phyloP scores from a whole-genome alignment of 2,113 vertebrate species.

The Tautogolabrus adspersus region DNA sequence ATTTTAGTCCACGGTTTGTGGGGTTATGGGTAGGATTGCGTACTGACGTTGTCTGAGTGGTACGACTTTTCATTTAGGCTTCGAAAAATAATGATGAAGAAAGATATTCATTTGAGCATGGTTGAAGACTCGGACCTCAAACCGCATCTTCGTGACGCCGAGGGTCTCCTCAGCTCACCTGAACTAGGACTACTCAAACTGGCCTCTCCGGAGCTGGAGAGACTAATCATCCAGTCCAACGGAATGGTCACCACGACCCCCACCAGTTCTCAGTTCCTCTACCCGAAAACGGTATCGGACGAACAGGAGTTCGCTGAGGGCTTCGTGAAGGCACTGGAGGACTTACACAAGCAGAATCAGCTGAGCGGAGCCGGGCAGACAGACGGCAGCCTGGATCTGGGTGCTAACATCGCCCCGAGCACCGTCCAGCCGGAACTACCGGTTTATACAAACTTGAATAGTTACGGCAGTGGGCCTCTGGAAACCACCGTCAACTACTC shows the following conservation, averaged over 20 bases:
- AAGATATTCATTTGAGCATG: constrained; percentile 86
- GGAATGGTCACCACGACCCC: constrained; percentile 93
- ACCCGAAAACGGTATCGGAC: constrained; percentile 89
- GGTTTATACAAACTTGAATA: constrained; percentile 87
- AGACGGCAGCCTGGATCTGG: constrained; percentile 62
- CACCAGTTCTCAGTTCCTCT: constrained; percentile 88
- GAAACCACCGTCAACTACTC: constrained; percentile 87
- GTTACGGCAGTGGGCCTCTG: constrained; percentile 76
- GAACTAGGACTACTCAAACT: constrained; percentile 93
- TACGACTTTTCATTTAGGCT: constrained; percentile 1
- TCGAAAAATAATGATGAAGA: constrained; percentile 88
- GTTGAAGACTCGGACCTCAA: constrained; percentile 83
- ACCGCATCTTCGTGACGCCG: constrained; percentile 81
- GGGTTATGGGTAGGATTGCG: constrained; percentile 74
- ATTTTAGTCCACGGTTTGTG: neutral
- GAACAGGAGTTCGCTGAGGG: constrained; percentile 97
- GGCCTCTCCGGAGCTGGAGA: constrained; percentile 92
- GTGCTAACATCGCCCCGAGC: constrained; percentile 72
- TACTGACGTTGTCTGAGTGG: constrained; percentile 66
- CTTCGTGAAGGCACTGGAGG: constrained; percentile 95
- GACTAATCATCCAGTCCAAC: constrained; percentile 95
- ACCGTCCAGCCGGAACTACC: constrained; percentile 84
- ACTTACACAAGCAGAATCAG: constrained; percentile 95
- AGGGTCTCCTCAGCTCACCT: constrained; percentile 86
- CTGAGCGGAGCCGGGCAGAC: constrained; percentile 74